Evolutionary conservation across 2,797 vertebrate species (phyloP).

Genomic region (Enteromius anoplus): DNA sequence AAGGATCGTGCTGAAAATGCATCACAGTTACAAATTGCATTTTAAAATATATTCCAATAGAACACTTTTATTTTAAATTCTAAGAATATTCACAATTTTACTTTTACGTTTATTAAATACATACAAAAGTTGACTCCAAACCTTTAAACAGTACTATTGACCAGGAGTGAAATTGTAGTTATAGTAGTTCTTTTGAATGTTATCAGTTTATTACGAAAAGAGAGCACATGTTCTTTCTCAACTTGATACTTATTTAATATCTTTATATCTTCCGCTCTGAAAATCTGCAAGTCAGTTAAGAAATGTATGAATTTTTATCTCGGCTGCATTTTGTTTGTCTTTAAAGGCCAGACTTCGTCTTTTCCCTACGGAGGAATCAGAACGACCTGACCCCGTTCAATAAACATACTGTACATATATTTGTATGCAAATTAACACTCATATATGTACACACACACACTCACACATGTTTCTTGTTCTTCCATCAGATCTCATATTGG

Average conservation of each 20-base stretch:
- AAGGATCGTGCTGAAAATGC: background rate
- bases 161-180: background rate
- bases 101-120: background rate
- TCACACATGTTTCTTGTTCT: background rate
- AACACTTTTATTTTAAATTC: background rate
- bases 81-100: background rate
- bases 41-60: too few relatives aligned
- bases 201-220: background rate
- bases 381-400: background rate
- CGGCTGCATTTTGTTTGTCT: background rate
- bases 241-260: background rate
- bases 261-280: background rate
- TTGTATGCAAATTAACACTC: background rate
- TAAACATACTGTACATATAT: background rate
- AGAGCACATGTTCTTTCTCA: background rate
- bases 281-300: background rate
- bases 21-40: background rate
- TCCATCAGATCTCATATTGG: constrained; percentile 7
- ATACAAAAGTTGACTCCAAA: too few relatives aligned
- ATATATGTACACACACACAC: background rate
- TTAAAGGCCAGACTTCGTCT: background rate
- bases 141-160: background rate
- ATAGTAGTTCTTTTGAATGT: background rate
- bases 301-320: background rate
- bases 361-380: background rate